Evolutionary conservation across 2,888 invertebrate species (phyloP).

Genomic region (Eubasilissa splendida): DNA sequence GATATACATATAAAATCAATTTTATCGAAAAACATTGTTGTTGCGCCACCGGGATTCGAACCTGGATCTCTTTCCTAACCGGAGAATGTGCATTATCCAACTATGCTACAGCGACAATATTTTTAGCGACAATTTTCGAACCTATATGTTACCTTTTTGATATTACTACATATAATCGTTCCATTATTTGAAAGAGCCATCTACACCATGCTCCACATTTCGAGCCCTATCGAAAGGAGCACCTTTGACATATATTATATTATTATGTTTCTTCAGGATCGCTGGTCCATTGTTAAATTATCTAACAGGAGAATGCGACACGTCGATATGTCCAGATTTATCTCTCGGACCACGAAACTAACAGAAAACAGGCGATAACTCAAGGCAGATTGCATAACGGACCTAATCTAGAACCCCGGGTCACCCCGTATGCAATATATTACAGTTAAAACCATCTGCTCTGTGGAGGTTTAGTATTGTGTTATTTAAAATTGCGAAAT

Average conservation of each 20-base stretch:
- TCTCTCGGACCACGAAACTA: conserved; percentile 2
- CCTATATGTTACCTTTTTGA: too few relatives aligned
- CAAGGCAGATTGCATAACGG: conserved; percentile 24
- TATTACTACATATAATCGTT: too few relatives aligned
- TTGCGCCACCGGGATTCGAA: too few relatives aligned
- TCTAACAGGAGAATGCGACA: conserved; percentile 17
- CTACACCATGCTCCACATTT: conserved; percentile 23
- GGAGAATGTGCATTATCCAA: too few relatives aligned
- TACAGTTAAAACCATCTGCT: conserved; percentile 19
- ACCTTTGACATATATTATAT: conserved; percentile 17
- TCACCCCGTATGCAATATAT: conserved; percentile 1
- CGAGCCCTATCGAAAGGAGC: not conserved
- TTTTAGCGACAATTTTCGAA: too few relatives aligned
- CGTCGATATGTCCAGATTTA: conserved; percentile 36
- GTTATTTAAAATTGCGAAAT: too few relatives aligned
- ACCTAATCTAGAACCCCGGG: not conserved
- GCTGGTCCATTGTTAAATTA: conserved; percentile 12
- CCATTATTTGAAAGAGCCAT: not conserved
- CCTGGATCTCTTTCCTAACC: too few relatives aligned
- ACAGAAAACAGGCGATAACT: conserved; percentile 2
- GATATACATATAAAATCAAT: too few relatives aligned
- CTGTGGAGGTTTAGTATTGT: not conserved
- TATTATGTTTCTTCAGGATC: conserved; percentile 5
- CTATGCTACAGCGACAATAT: too few relatives aligned
- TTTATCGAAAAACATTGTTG: too few relatives aligned